Conservation (phyloP, 2,113 vertebrate genomes). For the Crocuta crocuta region DNA sequence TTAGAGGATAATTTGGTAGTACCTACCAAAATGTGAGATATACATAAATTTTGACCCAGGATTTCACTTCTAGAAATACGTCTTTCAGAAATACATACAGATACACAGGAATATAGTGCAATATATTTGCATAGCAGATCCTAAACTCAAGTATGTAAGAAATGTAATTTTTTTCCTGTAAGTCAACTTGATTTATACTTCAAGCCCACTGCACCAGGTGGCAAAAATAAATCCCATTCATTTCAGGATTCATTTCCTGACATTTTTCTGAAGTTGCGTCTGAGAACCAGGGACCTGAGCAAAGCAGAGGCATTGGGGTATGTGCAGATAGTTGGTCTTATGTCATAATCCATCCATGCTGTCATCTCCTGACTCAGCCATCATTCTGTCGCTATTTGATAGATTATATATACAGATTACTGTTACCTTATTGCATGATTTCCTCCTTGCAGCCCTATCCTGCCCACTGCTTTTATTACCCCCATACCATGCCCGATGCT, state of each 20-base stretch:
- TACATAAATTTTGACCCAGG: background rate
- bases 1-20: slow-evolving; percentile 1
- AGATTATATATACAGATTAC: background rate
- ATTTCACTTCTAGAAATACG: slow-evolving; percentile 37
- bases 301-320: background rate
- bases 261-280: background rate
- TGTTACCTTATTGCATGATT: background rate
- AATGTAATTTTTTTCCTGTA: background rate
- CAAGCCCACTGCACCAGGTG: slow-evolving; percentile 2
- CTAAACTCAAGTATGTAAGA: slow-evolving; percentile 37
- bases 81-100: background rate
- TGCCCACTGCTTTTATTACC: background rate
- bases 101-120: background rate
- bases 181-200: slow-evolving; percentile 56
- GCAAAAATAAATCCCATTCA: slow-evolving; percentile 54
- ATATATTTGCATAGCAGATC: slow-evolving; percentile 26
- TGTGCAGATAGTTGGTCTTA: background rate
- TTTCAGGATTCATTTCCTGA: slow-evolving; percentile 15
- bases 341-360: background rate
- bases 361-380: background rate
- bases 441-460: background rate
- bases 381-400: background rate
- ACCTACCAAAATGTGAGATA: background rate
- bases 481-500: background rate
- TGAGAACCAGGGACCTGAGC: background rate